Evolutionary conservation across 2,888 invertebrate species (phyloP).

Genomic region (Pachydiplax longipennis): DNA sequence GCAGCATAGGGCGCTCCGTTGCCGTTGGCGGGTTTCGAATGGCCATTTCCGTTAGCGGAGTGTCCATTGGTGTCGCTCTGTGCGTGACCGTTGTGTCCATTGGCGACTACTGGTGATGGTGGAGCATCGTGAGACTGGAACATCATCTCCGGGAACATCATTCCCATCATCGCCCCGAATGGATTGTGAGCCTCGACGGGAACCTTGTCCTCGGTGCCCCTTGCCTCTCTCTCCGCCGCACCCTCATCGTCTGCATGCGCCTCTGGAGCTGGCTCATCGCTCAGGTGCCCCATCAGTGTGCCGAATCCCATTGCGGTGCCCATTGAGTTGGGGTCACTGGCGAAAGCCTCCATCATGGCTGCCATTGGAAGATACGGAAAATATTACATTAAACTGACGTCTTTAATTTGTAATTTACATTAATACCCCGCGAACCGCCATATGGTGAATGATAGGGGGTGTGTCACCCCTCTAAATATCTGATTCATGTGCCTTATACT

Average conservation of each 20-base stretch:
- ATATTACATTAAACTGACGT: no score
- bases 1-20: not conserved
- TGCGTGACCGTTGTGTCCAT: not conserved
- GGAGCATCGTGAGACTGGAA: not conserved
- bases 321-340: not conserved
- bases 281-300: not conserved
- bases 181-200: not conserved
- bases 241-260: not conserved
- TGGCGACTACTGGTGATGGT: not conserved
- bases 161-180: not conserved
- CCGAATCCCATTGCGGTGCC: not conserved
- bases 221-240: not conserved
- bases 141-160: constrained; percentile 29
- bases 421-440: no score
- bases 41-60: not conserved
- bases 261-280: not conserved
- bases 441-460: no score
- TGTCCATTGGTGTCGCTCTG: not conserved
- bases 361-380: not conserved
- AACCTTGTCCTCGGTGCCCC: not conserved
- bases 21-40: not conserved
- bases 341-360: constrained; percentile 4
- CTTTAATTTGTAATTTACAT: no score
- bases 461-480: no score
- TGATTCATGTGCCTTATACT: no score